Evolutionary conservation across 1,140 invertebrate genomes (phyloP).

Genomic region (Brachionus asplanchnoidis): DNA sequence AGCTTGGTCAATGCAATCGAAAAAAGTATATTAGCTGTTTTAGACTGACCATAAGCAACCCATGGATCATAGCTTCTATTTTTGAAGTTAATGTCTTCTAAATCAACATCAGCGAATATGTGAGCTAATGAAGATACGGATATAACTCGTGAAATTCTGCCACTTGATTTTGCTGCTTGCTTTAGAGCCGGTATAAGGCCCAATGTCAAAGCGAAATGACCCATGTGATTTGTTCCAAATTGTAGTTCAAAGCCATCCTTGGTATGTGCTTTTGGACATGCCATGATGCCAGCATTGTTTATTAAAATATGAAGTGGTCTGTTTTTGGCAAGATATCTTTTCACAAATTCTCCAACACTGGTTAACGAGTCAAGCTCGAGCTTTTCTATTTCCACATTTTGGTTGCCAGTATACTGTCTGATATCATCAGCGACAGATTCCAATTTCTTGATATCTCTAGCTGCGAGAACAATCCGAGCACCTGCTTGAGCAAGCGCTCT

Average conservation of each 20-base stretch:
- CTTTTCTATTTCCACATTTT: slow-evolving; percentile 4
- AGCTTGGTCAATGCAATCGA: background rate
- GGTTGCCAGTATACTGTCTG: background rate
- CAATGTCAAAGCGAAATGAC: slow-evolving; percentile 47
- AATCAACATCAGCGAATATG: slow-evolving; percentile 21
- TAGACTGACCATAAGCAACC: slow-evolving; percentile 47
- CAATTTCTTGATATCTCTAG: background rate
- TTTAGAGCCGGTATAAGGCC: background rate
- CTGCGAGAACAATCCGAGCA: background rate
- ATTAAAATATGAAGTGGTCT: background rate
- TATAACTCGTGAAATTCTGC: background rate
- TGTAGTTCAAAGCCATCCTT: slow-evolving; percentile 48
- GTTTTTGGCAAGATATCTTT: background rate
- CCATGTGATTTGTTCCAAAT: slow-evolving; percentile 50
- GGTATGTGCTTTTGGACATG: slow-evolving; percentile 11
- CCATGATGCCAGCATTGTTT: slow-evolving; percentile 37
- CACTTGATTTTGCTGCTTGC: background rate
- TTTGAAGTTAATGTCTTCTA: slow-evolving; percentile 42
- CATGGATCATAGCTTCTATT: slow-evolving; percentile 27
- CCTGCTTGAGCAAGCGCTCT: background rate
- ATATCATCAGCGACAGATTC: slow-evolving; percentile 11
- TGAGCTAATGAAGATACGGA: slow-evolving; percentile 15
- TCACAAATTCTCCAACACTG: background rate
- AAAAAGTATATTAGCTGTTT: slow-evolving; percentile 38
- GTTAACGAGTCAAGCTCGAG: background rate